These are phyloP conservation scores for Galeopterus variegatus DNA, from an alignment of 2,113 vertebrate species.

Conservation along the genomic window DNA sequence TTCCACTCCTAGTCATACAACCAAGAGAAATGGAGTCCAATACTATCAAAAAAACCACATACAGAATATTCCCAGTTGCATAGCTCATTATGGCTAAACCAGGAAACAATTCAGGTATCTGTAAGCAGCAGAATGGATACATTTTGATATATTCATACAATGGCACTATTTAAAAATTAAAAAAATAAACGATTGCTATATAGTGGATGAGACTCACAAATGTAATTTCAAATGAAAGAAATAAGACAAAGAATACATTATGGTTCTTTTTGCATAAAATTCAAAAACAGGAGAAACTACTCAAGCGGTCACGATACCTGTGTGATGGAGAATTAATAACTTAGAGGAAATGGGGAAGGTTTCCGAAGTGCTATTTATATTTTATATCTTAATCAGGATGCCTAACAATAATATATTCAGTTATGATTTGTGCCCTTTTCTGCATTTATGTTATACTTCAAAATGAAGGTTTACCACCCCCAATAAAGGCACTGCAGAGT, in stretches of 20 bases:
- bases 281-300: not conserved
- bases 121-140: not conserved
- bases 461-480: not conserved
- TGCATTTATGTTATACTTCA: not conserved
- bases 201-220: not conserved
- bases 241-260: not conserved
- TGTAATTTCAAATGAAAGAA: slow-evolving; percentile 36
- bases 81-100: not conserved
- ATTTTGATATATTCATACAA: not conserved
- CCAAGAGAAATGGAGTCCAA: not conserved
- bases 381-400: not conserved
- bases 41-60: not conserved
- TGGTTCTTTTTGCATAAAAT: not conserved
- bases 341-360: not conserved
- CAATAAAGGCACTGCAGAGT: not conserved
- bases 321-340: not conserved
- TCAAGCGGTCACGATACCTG: not conserved
- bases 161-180: not conserved
- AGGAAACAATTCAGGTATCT: not conserved
- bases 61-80: not conserved
- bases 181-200: not conserved
- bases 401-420: not conserved
- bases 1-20: not conserved
- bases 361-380: not conserved
- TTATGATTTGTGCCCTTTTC: not conserved